Conservation (phyloP, 2,888 invertebrate species). For the Myathropa florea region DNA sequence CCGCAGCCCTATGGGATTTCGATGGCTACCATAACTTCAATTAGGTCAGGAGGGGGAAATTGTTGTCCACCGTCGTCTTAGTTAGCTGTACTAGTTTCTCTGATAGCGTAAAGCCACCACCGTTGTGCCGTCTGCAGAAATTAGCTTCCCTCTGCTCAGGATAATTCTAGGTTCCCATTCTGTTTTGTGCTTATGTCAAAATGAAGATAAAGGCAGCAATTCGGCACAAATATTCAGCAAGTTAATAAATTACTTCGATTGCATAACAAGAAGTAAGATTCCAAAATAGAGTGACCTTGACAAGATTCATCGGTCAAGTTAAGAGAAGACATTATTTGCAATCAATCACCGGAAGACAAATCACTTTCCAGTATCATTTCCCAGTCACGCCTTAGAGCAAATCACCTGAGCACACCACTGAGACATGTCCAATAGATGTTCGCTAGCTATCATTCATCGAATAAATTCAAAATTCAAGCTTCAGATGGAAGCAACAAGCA, state of each 20-base stretch:
- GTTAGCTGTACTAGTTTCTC: too few species aligned
- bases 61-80: too few species aligned
- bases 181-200: too few species aligned
- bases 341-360: neutral
- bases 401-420: neutral
- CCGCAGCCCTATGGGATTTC: too few species aligned
- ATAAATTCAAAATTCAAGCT: neutral
- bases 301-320: neutral
- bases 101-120: too few species aligned
- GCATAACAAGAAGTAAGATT: neutral
- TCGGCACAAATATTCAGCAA: too few species aligned
- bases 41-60: too few species aligned
- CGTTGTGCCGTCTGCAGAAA: too few species aligned
- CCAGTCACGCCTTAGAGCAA: neutral
- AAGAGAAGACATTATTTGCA: neutral
- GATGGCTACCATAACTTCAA: too few species aligned
- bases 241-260: neutral
- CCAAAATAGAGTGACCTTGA: neutral
- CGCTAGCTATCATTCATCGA: neutral
- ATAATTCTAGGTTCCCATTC: too few species aligned
- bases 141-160: too few species aligned
- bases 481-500: neutral
- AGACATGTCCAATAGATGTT: neutral
- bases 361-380: neutral
- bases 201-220: too few species aligned